A percentile compares a stretch with the other conserved stretches of the same genome.
Evolutionary conservation across 2,797 vertebrate genomes (phyloP).

Genomic region (Syngnathus rostellatus): DNA sequence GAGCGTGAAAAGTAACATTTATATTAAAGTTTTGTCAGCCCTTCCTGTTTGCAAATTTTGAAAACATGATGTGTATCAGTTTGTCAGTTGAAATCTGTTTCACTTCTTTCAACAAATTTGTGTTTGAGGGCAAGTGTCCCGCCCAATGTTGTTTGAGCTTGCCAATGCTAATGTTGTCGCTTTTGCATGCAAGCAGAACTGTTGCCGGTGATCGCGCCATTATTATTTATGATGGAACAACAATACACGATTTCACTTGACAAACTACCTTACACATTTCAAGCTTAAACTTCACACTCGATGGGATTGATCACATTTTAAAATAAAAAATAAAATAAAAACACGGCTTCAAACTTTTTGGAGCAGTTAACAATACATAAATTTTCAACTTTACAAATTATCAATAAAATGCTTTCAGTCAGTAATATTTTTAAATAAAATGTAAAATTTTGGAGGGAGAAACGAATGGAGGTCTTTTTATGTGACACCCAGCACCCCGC

Average conservation of each 20-base stretch:
- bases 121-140: too few species aligned
- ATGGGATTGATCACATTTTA: too few species aligned
- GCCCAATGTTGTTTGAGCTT: neutral
- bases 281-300: too few species aligned
- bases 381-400: neutral
- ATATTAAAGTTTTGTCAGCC: too few species aligned
- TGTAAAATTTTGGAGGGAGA: neutral
- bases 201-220: neutral
- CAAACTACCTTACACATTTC: too few species aligned
- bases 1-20: neutral
- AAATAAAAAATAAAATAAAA: neutral
- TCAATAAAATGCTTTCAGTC: neutral
- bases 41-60: too few species aligned
- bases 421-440: neutral
- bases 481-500: constrained; percentile 21
- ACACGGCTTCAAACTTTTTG: too few species aligned
- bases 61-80: too few species aligned
- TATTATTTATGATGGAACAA: neutral
- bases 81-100: too few species aligned
- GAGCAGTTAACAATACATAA: too few species aligned
- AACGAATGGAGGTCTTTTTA: neutral
- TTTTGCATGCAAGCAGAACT: neutral
- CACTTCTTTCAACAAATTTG: too few species aligned
- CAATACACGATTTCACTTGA: neutral
- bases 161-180: neutral